phyloP scores from a whole-genome alignment of 2,797 vertebrate genomes.

The Arctocebus calabarensis region DNA sequence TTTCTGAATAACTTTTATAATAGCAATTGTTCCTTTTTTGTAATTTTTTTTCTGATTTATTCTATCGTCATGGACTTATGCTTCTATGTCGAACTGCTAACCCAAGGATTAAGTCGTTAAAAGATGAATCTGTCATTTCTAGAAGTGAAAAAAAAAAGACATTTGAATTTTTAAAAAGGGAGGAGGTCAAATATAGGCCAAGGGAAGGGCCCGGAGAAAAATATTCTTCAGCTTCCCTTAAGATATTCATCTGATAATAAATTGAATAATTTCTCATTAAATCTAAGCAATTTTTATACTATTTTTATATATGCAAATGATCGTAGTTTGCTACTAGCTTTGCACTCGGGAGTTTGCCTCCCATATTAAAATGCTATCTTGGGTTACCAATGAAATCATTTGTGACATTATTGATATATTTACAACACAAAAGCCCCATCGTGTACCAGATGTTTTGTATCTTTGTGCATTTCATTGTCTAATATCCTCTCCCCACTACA shows the following conservation, averaged over 20 bases:
- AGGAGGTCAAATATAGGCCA: conserved; percentile 61
- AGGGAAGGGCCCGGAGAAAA: conserved; percentile 19
- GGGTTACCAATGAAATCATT: neutral
- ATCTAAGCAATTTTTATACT: conserved; percentile 4
- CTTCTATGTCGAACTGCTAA: conserved; percentile 65
- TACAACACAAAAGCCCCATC: neutral
- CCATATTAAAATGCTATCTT: neutral
- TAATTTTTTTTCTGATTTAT: conserved; percentile 66
- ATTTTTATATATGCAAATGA: conserved; percentile 44
- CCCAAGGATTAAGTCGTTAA: conserved; percentile 71
- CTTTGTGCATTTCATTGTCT: neutral
- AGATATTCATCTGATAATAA: conserved; percentile 58
- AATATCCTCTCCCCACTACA: neutral
- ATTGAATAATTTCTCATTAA: conserved; percentile 51
- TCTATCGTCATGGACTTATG: conserved; percentile 62
- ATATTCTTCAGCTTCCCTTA: conserved; percentile 50
- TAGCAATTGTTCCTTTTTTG: conserved; percentile 58
- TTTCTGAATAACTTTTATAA: conserved; percentile 66
- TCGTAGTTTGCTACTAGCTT: conserved; percentile 34
- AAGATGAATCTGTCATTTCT: conserved; percentile 71
- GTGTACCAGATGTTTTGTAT: neutral
- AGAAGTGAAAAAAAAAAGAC: conserved; percentile 44
- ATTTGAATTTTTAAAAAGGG: conserved; percentile 53
- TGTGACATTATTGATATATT: neutral
- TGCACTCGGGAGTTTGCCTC: neutral